Evolutionary conservation across 2,888 invertebrate genomes (phyloP).

Genomic region (Metalampra italica): DNA sequence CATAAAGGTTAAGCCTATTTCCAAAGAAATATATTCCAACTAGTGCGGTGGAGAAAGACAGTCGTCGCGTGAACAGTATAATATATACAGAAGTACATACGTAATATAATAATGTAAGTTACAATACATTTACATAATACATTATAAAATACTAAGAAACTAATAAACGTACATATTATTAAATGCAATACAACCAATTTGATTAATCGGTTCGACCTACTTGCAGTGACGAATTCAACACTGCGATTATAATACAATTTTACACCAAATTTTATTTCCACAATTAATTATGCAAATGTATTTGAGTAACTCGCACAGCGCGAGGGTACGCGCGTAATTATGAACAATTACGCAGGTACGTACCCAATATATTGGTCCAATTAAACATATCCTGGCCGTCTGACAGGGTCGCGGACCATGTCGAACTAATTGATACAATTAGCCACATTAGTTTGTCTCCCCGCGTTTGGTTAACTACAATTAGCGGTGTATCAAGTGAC

Average conservation of each 20-base stretch:
- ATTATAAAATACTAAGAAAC: no score
- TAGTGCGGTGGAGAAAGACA: no score
- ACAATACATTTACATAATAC: no score
- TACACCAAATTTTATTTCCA: neutral
- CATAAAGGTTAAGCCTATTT: no score
- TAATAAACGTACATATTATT: no score
- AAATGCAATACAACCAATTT: no score
- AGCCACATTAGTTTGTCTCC: slow-evolving; percentile 43
- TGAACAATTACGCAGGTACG: slow-evolving; percentile 13
- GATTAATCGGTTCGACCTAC: no score
- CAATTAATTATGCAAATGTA: neutral
- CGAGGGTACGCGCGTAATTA: neutral
- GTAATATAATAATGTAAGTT: no score
- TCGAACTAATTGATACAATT: slow-evolving; percentile 42
- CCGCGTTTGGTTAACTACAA: slow-evolving; percentile 35
- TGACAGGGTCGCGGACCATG: neutral
- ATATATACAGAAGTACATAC: no score
- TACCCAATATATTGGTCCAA: slow-evolving; percentile 12
- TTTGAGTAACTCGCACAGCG: neutral
- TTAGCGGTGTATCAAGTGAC: slow-evolving; percentile 18
- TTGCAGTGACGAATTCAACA: neutral
- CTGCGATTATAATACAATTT: neutral
- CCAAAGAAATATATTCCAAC: no score
- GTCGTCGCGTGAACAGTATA: no score
- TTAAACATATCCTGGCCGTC: neutral